phyloP scores from a whole-genome alignment of 2,113 vertebrate species.

The Strix uralensis region DNA sequence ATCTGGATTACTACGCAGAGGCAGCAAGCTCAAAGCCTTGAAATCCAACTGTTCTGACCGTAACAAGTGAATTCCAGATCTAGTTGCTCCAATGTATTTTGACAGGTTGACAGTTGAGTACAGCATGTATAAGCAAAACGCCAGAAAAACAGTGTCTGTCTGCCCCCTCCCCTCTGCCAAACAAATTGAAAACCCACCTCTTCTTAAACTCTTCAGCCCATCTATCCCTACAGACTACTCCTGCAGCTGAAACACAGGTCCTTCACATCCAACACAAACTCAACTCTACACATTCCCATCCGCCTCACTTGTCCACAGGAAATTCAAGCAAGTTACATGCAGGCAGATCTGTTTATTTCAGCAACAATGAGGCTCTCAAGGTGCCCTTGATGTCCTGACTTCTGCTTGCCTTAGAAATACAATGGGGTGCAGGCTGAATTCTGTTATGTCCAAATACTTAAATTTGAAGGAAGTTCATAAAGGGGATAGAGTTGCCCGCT shows the following conservation, averaged over 20 bases:
- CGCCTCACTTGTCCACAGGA: not conserved
- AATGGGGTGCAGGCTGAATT: not conserved
- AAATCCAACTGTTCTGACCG: not conserved
- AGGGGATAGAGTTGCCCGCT: not conserved
- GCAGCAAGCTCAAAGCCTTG: not conserved
- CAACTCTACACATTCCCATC: not conserved
- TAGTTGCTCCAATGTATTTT: not conserved
- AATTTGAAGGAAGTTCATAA: not conserved
- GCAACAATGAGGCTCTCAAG: not conserved
- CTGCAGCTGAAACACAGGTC: not conserved
- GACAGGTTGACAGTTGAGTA: not conserved
- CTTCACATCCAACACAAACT: not conserved
- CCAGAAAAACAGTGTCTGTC: not conserved
- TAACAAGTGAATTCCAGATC: not conserved
- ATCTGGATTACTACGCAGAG: not conserved
- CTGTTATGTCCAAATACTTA: not conserved
- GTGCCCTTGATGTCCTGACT: accelerated
- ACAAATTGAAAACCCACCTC: not conserved
- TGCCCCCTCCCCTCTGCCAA: too few relatives aligned
- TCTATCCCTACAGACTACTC: not conserved
- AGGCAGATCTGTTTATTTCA: not conserved
- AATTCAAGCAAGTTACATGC: not conserved
- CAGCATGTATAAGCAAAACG: not conserved
- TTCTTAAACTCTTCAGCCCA: not conserved
- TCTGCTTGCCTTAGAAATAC: not conserved